Evolutionary conservation across 2,888 invertebrate species (phyloP).

Genomic region (Fragum sueziense): DNA sequence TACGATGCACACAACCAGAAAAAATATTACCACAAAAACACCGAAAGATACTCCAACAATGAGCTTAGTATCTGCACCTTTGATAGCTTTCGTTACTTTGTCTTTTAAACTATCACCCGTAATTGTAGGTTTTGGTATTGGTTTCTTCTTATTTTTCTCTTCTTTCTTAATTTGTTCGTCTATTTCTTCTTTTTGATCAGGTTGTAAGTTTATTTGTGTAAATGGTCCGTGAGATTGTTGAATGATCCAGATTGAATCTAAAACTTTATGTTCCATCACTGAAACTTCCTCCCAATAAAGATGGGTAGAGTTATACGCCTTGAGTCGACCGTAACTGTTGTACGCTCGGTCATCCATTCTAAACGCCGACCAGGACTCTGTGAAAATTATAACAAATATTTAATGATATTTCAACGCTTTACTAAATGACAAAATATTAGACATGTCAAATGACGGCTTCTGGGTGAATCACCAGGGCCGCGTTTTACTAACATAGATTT

Average conservation of each 20-base stretch:
- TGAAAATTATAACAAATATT: too few relatives aligned
- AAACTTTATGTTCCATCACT: constrained; percentile 45
- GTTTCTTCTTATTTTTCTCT: constrained; percentile 36
- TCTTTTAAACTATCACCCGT: constrained; percentile 50
- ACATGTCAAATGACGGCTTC: too few relatives aligned
- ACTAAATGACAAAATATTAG: too few relatives aligned
- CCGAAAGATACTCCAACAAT: constrained; percentile 59
- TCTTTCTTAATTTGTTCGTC: constrained; percentile 51
- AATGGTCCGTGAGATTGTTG: constrained; percentile 72
- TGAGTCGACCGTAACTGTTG: constrained; percentile 69
- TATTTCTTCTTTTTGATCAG: constrained; percentile 57
- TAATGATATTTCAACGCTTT: too few relatives aligned
- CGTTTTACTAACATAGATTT: too few relatives aligned
- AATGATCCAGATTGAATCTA: constrained; percentile 70
- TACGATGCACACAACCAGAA: constrained; percentile 56
- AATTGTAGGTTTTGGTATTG: constrained; percentile 34
- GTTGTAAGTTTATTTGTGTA: constrained; percentile 45
- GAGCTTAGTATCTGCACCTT: constrained; percentile 56
- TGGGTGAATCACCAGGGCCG: too few relatives aligned
- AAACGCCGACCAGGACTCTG: constrained; percentile 71
- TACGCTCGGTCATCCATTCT: constrained; percentile 59
- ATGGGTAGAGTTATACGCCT: constrained; percentile 66
- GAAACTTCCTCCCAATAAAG: constrained; percentile 69
- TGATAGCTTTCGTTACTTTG: constrained; percentile 46
- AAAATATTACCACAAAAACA: constrained; percentile 52